Evolutionary conservation across 2,888 invertebrate species (phyloP).

Genomic region (Eupithecia abbreviata): DNA sequence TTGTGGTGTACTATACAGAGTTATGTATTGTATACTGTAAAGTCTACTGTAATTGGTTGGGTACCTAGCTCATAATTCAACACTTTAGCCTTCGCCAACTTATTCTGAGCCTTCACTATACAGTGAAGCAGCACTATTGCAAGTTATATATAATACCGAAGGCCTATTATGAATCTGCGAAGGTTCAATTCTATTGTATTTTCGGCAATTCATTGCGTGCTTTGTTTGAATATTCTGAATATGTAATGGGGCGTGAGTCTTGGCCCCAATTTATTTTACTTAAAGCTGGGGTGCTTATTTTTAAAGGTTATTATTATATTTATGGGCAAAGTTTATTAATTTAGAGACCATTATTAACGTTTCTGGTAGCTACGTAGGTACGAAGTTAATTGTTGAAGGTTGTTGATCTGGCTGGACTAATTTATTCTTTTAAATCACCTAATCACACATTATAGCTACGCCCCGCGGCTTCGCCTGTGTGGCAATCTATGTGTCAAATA

Average conservation of each 20-base stretch:
- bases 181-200: conserved; percentile 17
- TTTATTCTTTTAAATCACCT: background rate
- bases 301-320: conserved; percentile 6
- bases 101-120: too few species aligned
- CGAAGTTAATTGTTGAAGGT: background rate
- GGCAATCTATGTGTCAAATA: too few species aligned
- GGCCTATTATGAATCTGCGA: background rate
- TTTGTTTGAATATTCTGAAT: conserved; percentile 9
- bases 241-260: conserved; percentile 18
- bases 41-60: too few species aligned
- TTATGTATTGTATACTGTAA: too few species aligned
- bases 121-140: background rate
- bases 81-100: too few species aligned
- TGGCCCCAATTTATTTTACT: conserved; percentile 6
- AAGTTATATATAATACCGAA: background rate
- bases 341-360: background rate
- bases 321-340: background rate
- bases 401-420: background rate
- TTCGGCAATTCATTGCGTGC: conserved; percentile 27
- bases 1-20: too few species aligned
- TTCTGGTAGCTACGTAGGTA: background rate
- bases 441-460: too few species aligned
- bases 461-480: too few species aligned
- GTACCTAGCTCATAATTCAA: too few species aligned
- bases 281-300: background rate